Evolutionary conservation across 2,113 vertebrate species (phyloP), one percentile per base, ranked within the genome.

Genomic region (Callipepla californica): DNA sequence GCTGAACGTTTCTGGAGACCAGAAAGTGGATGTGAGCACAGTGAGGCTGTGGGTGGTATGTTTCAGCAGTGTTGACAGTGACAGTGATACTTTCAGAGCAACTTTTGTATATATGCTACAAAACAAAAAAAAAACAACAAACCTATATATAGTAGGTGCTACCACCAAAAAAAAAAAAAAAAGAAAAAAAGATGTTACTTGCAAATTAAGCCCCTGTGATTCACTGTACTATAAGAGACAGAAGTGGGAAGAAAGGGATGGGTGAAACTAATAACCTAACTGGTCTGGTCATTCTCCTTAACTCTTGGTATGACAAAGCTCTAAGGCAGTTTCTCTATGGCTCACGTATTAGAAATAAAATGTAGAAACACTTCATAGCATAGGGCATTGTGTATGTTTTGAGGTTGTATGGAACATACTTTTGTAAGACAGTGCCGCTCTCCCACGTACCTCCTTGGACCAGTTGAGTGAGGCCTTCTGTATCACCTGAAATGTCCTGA

Each of bases 351-450:
- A 79, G 47, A 44, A 86, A 63, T n/a, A 86, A 58, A 70, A 34
- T 1, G 3, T 9, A 73, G 26, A 42, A 80, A 72, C 28, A 23
- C n/a, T 40, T 40, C 14, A n/a, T 6, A 34, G 48, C 30, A 53
- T 30, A 63, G 42, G 25, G 73, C 80, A 74, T 80, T 74, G 74
- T 21, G 57, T 53, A 53, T n/a, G 58, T 81, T 89, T 68, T 67
- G 57, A 69, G 85, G 40, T 1, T 48, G 50, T 51, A 36, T 68
- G 70, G 58, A 91, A 40, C 44, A 55, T 67, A 84, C 2, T 25
- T 42, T 28, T 47, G 0, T 50, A 45, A 48, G 68, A 23, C 48
- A 80, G 36, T 26, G 14, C 66, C 84, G 25, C 0, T 0, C 69
- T 74, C 65, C 68, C 69, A 7, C 20, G n/a, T 58, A 32, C 30